Percentiles rank a stretch among this genome's conserved stretches.
These are phyloP conservation scores for Paradisaea rubra DNA, from an alignment of 2,113 vertebrate species.

Conservation along the genomic window DNA sequence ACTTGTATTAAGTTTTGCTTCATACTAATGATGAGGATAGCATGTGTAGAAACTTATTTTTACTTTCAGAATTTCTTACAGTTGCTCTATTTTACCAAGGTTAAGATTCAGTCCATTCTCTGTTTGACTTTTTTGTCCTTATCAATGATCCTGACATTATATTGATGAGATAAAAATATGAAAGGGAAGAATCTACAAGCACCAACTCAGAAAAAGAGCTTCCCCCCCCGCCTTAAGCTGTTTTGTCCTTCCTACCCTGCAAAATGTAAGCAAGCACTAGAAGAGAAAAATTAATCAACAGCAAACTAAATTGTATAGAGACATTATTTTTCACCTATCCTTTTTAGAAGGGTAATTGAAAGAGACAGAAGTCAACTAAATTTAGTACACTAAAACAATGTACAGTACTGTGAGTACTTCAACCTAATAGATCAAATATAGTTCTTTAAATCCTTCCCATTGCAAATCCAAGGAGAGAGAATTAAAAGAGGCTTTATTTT, in stretches of 20 bases:
- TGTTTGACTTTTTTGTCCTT: background rate
- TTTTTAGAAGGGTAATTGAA: slow-evolving; percentile 54
- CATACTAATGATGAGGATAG: background rate
- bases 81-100: background rate
- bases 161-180: background rate
- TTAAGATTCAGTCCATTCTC: background rate
- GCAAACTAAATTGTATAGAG: slow-evolving; percentile 21
- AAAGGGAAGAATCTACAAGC: background rate
- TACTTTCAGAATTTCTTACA: background rate
- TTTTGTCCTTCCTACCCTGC: background rate
- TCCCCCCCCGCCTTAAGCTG: background rate
- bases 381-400: slow-evolving; percentile 49
- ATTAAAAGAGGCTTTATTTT: slow-evolving; percentile 5
- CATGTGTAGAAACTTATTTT: background rate
- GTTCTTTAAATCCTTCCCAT: background rate
- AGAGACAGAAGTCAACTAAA: slow-evolving; percentile 58
- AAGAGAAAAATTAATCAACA: slow-evolving; percentile 30
- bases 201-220: background rate
- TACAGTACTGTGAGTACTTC: slow-evolving; percentile 30
- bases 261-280: background rate
- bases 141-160: background rate
- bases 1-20: background rate
- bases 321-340: slow-evolving; percentile 33
- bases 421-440: slow-evolving; percentile 19
- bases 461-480: background rate